Evolutionary conservation across 2,888 invertebrate species (phyloP), one percentile per base, ranked within the genome.

Genomic region (Uloborus plumipes): DNA sequence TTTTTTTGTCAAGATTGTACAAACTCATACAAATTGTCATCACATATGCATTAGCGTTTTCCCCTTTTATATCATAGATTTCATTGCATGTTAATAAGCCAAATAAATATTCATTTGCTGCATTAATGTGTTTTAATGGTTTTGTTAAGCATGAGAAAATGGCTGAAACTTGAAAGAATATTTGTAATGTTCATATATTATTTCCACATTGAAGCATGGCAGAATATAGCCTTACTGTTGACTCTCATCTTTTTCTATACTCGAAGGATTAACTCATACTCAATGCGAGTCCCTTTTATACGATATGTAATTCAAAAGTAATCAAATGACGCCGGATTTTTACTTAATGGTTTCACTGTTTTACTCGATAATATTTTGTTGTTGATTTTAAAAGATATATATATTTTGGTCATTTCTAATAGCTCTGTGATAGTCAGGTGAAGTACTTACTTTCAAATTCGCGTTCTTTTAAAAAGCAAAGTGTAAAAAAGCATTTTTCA

Each of bases 331-430:
- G 67, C 58, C 77, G 75, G 75, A 67, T 83, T 79, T 77, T 83
- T 77, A 76, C 73, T 83, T 77, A 83, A 83, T 83, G 67, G 73
- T 83, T 83, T 75, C 75, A 82, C 51, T 83, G 77, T 83, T 83
- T 83, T 83, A 77, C 76, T 82, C 72, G 69, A 74, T 71, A 59
- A 50, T 76, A 83, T 65, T 72, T 83, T 77, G 83, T 83, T 83
- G 83, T 82, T 83, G 83, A 72, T 83, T 83, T 83, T 83, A 83
- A 83, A 83, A 83, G 77, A 83, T 83, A 83, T 83, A 83, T 83
- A 83, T 83, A 83, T 83, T 83, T 83, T 83, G 83, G 77, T 76
- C 83, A 72, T 83, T 76, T 80, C 39, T 69, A 76, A 83, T 83
- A 83, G 83, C 83, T 75, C 83, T 83, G 83, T 83, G 83, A 83